Evolutionary conservation across 2,797 vertebrate species (phyloP).

Genomic region (Dermochelys coriacea): DNA sequence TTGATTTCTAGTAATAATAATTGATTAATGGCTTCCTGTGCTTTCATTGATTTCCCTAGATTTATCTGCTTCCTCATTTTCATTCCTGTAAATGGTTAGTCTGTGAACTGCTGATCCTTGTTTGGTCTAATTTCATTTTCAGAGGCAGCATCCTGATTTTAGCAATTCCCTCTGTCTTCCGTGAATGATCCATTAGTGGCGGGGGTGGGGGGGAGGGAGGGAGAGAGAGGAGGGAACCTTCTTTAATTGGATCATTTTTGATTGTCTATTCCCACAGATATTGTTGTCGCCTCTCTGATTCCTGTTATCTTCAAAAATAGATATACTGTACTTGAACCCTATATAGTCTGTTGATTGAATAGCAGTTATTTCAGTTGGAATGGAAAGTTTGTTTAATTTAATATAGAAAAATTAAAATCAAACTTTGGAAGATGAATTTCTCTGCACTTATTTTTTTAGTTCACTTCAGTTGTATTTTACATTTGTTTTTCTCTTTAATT

Average conservation of each 20-base stretch:
- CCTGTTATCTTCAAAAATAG: not conserved
- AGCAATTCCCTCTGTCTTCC: not conserved
- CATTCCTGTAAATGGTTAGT: slow-evolving; percentile 26
- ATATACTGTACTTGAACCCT: not conserved
- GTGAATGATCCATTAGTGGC: not conserved
- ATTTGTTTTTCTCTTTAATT: not conserved
- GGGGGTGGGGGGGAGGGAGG: not conserved
- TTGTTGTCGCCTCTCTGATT: not conserved
- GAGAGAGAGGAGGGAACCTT: not conserved
- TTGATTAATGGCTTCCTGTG: slow-evolving; percentile 57
- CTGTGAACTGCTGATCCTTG: slow-evolving; percentile 42
- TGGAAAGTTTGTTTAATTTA: not conserved
- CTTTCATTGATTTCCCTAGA: slow-evolving; percentile 39
- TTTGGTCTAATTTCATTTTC: slow-evolving; percentile 25
- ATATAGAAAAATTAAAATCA: not conserved
- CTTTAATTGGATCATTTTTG: not conserved
- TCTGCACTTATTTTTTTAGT: not conserved
- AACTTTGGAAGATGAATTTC: not conserved
- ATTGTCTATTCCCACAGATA: not conserved
- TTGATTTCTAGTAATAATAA: slow-evolving; percentile 43
- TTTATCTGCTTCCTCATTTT: slow-evolving; percentile 40
- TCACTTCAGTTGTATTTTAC: not conserved
- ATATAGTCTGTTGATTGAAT: not conserved
- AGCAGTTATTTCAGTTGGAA: not conserved
- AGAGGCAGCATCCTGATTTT: slow-evolving; percentile 25